Evolutionary conservation across 1,140 invertebrate genomes (phyloP).

Genomic region (Drosophila gunungcola): DNA sequence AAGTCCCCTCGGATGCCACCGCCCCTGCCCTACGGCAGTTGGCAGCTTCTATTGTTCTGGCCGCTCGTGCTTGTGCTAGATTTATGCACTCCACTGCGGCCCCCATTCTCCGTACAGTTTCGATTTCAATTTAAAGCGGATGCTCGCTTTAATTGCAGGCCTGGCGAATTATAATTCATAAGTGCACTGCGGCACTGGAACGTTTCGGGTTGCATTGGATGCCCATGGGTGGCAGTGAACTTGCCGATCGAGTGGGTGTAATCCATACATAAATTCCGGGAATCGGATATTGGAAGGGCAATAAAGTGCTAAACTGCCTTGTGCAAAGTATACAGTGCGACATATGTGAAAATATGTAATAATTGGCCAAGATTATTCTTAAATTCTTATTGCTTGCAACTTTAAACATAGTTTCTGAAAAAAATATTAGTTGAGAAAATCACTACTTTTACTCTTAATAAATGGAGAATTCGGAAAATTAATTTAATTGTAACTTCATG

Average conservation of each 20-base stretch:
- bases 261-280: background rate
- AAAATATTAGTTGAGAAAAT: too few species aligned
- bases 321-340: slow-evolving; percentile 1
- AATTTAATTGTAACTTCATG: too few species aligned
- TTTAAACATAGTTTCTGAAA: too few species aligned
- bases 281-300: slow-evolving; percentile 11
- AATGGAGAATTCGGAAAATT: too few species aligned
- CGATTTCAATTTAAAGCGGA: slow-evolving; percentile 78
- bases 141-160: slow-evolving; percentile 68
- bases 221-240: slow-evolving; percentile 61
- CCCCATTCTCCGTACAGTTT: slow-evolving; percentile 49
- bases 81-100: slow-evolving; percentile 55
- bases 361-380: too few species aligned
- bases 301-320: slow-evolving; percentile 8
- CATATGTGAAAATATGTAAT: background rate
- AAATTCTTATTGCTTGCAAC: too few species aligned
- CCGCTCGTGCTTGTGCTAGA: slow-evolving; percentile 79
- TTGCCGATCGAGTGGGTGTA: slow-evolving; percentile 48
- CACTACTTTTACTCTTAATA: too few species aligned
- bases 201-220: slow-evolving; percentile 49
- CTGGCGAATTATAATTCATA: slow-evolving; percentile 63
- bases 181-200: slow-evolving; percentile 30
- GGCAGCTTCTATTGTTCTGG: slow-evolving; percentile 64
- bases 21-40: slow-evolving; percentile 29
- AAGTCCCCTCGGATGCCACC: background rate